phyloP scores from a whole-genome alignment of 2,797 vertebrate species.

The Platyrinchus mystaceus region DNA sequence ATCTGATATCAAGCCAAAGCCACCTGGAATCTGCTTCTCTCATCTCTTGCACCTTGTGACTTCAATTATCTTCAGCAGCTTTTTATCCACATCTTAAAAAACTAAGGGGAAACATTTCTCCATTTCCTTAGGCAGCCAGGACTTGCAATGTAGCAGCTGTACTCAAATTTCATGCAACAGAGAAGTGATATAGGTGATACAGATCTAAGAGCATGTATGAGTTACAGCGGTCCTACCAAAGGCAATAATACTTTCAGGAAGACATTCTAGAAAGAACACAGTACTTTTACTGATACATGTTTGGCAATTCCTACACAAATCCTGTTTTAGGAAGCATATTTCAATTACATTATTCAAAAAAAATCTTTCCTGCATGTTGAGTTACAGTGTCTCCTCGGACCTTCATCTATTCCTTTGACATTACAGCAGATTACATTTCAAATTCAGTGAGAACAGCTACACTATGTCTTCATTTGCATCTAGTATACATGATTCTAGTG shows the following conservation, averaged over 20 bases:
- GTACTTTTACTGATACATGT: neutral
- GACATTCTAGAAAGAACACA: neutral
- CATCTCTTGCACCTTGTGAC: neutral
- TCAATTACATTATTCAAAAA: neutral
- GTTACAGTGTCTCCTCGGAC: neutral
- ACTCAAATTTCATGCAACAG: neutral
- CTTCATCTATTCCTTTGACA: neutral
- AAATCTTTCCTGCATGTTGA: neutral
- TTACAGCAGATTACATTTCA: neutral
- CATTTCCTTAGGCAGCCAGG: neutral
- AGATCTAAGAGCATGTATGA: neutral
- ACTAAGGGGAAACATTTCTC: neutral
- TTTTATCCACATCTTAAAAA: neutral
- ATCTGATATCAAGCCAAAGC: neutral
- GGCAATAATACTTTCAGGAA: neutral
- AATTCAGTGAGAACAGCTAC: neutral
- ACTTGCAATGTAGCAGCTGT: neutral
- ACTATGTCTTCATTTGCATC: neutral
- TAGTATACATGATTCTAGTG: neutral
- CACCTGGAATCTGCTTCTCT: neutral
- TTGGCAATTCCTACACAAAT: neutral
- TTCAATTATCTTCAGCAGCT: neutral
- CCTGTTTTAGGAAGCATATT: neutral
- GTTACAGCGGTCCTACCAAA: neutral
- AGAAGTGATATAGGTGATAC: neutral